Conservation (phyloP, 1,140 invertebrate genomes). For the Heliconius congener region DNA sequence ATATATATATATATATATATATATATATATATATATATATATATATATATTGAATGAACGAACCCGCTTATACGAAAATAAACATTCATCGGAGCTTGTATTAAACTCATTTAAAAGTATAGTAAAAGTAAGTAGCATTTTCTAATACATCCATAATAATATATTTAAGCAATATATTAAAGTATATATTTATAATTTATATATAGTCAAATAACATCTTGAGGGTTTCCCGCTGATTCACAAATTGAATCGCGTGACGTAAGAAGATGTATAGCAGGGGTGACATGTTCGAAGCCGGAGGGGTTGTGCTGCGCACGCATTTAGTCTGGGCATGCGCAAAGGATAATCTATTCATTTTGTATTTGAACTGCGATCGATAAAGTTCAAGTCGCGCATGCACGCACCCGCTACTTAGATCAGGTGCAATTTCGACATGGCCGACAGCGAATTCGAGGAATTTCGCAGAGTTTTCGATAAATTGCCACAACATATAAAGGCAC, state of each 20-base stretch:
- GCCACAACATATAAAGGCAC: constrained; percentile 89
- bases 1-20: too few relatives aligned
- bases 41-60: too few relatives aligned
- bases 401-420: constrained; percentile 55
- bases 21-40: too few relatives aligned
- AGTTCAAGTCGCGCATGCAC: constrained; percentile 62
- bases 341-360: constrained; percentile 31
- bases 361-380: constrained; percentile 57
- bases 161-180: too few relatives aligned
- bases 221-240: constrained; percentile 64
- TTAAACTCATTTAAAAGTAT: too few relatives aligned
- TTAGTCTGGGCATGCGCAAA: constrained; percentile 46
- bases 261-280: constrained; percentile 31
- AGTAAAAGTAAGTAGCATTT: too few relatives aligned
- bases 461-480: constrained; percentile 91
- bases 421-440: constrained; percentile 87
- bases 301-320: constrained; percentile 47
- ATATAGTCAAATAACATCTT: constrained; percentile 9
- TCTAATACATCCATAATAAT: too few relatives aligned
- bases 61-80: too few relatives aligned
- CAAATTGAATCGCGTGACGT: constrained; percentile 43
- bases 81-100: too few relatives aligned
- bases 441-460: constrained; percentile 96
- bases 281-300: constrained; percentile 35
- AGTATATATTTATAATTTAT: too few relatives aligned